Percentiles rank a stretch among this genome's conserved stretches.
phyloP scores from a whole-genome alignment of 1,140 invertebrate genomes.

The Saxidomus purpurata region DNA sequence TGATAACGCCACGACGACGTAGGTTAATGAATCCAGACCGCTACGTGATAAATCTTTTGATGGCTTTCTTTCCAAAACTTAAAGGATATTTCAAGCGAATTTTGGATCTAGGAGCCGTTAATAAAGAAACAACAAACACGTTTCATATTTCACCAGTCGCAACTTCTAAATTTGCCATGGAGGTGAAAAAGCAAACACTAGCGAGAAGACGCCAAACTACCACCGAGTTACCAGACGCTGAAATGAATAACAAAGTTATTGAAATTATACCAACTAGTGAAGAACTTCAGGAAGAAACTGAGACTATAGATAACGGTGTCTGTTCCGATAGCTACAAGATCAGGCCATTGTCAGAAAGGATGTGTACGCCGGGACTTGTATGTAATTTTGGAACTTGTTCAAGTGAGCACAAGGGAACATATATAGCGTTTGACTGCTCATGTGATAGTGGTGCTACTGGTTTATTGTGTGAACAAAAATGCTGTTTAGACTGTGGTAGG shows the following conservation, averaged over 20 bases:
- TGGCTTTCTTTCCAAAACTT: conserved; percentile 14
- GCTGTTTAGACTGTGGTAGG: conserved; percentile 46
- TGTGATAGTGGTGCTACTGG: conserved; percentile 44
- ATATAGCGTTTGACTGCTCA: conserved; percentile 39
- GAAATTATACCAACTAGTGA: not conserved
- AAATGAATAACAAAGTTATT: not conserved
- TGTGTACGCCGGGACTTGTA: conserved; percentile 27
- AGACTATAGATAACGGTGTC: not conserved
- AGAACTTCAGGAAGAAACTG: not conserved
- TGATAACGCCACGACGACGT: not conserved
- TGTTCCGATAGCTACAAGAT: conserved; percentile 31
- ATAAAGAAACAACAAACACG: conserved; percentile 16
- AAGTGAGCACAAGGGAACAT: conserved; percentile 6
- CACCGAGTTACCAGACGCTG: not conserved
- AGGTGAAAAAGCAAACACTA: not conserved
- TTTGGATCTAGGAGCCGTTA: conserved; percentile 10
- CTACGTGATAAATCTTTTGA: conserved; percentile 14
- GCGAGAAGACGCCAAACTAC: not conserved
- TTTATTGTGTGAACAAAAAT: conserved; percentile 49
- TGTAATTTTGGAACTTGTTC: conserved; percentile 49
- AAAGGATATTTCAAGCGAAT: conserved; percentile 19
- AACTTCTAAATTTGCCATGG: conserved; percentile 10
- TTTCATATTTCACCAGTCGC: not conserved
- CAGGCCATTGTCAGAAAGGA: conserved; percentile 29
- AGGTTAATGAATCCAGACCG: conserved; percentile 2